phyloP scores from a whole-genome alignment of 30 jellyfish, hydroid and myxozoan species.

The Rhopilema esculentum region DNA sequence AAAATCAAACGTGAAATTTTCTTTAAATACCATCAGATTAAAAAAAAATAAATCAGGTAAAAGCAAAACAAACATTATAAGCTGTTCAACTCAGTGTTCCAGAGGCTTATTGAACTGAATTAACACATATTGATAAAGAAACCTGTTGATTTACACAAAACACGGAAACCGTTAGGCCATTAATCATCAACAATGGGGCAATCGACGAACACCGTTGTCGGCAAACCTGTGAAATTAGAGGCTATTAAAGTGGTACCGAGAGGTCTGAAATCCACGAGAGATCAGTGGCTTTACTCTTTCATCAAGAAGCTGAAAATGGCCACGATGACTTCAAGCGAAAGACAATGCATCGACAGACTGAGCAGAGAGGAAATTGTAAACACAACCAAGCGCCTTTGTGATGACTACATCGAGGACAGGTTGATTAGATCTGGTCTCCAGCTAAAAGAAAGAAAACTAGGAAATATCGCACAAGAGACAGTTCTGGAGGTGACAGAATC shows the following conservation, averaged over 20 bases:
- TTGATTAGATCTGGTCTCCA: slow-evolving; percentile 90
- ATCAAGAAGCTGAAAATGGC: not conserved
- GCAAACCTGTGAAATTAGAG: not conserved
- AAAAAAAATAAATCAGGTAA: no score
- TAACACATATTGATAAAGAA: not conserved
- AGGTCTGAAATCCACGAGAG: not conserved
- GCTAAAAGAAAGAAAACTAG: slow-evolving; percentile 77
- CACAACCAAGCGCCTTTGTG: slow-evolving; percentile 75
- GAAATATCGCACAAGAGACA: slow-evolving; percentile 11
- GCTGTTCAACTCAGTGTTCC: no score
- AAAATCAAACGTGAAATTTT: no score
- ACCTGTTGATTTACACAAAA: not conserved
- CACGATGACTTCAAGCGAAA: not conserved
- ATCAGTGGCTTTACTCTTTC: not conserved
- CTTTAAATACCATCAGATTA: no score
- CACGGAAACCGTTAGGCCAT: not conserved
- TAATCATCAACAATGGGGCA: not conserved
- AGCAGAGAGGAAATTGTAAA: slow-evolving; percentile 32
- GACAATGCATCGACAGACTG: no score
- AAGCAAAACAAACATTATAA: no score
- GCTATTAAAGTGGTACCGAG: not conserved
- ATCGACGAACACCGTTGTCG: not conserved
- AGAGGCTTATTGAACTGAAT: not conserved
- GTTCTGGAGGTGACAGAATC: slow-evolving; percentile 12
- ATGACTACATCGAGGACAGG: slow-evolving; percentile 89